Evolutionary conservation across 2,797 vertebrate species (phyloP), one percentile per base, ranked within the genome.

Genomic region (Micromesistius poutassou): DNA sequence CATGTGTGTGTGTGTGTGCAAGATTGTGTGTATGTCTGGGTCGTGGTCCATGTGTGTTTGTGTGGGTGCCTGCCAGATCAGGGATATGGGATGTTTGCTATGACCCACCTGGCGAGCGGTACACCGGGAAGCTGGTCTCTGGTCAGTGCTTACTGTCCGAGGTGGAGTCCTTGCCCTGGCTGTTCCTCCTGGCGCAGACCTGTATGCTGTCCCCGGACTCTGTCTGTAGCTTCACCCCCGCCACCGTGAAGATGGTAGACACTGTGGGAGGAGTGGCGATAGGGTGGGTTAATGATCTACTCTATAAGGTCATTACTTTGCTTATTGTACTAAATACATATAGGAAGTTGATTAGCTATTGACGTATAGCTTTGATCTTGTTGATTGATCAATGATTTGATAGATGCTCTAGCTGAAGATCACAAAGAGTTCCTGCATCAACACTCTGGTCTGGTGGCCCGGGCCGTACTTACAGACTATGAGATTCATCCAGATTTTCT

Each of bases 221-320:
- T 10, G 93, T 91, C 86, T 98, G 97, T 91, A 99, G 93, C 93
- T 95, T 96, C 91, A 98, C 93, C 92, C 94, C 96, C 89, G 95
- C 94, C 89, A 97, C 92, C 35, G 95, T 95, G 95, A 98, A 98
- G 94, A 98, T 96, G 94, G 96, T 97, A 93, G 95, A 96, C 96
- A 98, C 97, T 99, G 94, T 76, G 35, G 50, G 73, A 74, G 84
- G 87, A 80, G 91, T 88, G 89, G 14, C 4, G 40, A 42, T 42
- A 3, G 12, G 2, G 40, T 4, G 13, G 40, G 13, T 42, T 16
- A 16, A 16, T 4, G 12, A 42, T 42, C 40, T 42, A 55, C 46
- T 55, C 46, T 22, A 22, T 5, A 5, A 19, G 4, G 19, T 55
- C 46, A 55, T 19, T 55, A 55, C 46, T 50, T 3, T 22, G 19